Percentiles rank a stretch among this genome's conserved stretches.
These are phyloP conservation scores for Drosophila neotestacea DNA, from an alignment of 2,888 invertebrate genomes.

Conservation along the genomic window DNA sequence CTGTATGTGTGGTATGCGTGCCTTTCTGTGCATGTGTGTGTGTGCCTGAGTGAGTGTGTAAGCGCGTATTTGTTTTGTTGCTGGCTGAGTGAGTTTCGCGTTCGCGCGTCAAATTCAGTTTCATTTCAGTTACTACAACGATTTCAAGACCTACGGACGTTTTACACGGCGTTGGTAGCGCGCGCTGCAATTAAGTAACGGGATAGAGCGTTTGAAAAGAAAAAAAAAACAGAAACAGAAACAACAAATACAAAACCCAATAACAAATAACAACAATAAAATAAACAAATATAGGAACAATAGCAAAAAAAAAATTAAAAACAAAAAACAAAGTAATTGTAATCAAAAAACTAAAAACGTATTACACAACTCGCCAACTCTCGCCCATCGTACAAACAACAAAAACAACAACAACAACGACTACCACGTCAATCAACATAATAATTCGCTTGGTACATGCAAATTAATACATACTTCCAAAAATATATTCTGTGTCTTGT, in stretches of 20 bases:
- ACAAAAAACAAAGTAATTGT: conserved; percentile 23
- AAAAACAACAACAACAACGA: conserved; percentile 46
- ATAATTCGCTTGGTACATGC: conserved; percentile 55
- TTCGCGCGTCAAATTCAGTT: conserved; percentile 73
- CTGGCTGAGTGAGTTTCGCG: conserved; percentile 52
- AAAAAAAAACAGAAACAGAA: conserved; percentile 27
- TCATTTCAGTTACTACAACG: conserved; percentile 78
- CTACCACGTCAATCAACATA: conserved; percentile 52
- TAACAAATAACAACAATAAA: conserved; percentile 31
- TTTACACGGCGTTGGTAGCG: conserved; percentile 66
- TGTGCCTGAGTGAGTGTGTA: conserved; percentile 26
- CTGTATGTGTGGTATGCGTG: conserved; percentile 15
- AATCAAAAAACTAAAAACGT: conserved; percentile 35
- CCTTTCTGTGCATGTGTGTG: neutral
- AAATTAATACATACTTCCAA: conserved; percentile 15
- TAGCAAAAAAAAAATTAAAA: conserved; percentile 24
- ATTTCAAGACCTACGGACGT: conserved; percentile 79
- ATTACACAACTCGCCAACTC: conserved; percentile 68
- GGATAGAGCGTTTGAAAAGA: conserved; percentile 52
- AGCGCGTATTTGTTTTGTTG: conserved; percentile 58
- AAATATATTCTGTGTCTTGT: conserved; percentile 12
- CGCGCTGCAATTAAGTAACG: conserved; percentile 75
- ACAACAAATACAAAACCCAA: conserved; percentile 28
- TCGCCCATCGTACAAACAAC: conserved; percentile 57
- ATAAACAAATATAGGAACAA: conserved; percentile 39